phyloP scores from a whole-genome alignment of 2,797 vertebrate species.

The Hozukius guyotensis region DNA sequence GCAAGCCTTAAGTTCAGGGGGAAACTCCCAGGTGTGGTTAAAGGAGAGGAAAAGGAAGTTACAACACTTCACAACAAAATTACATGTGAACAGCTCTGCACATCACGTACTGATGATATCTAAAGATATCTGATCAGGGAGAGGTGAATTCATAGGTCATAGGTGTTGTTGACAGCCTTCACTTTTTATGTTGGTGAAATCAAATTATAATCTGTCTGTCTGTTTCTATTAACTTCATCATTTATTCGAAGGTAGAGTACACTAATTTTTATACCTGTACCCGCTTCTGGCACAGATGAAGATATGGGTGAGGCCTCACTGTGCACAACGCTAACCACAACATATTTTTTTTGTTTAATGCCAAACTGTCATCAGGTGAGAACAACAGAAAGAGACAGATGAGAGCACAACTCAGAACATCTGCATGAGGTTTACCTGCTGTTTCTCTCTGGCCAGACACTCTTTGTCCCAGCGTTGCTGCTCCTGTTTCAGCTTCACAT shows the following conservation, averaged over 20 bases:
- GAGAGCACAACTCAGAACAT: not conserved
- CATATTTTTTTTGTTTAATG: not conserved
- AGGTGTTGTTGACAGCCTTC: not conserved
- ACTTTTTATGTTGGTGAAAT: not conserved
- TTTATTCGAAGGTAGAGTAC: not conserved
- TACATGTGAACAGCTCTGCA: not conserved
- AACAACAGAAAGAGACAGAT: not conserved
- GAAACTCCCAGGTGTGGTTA: not conserved
- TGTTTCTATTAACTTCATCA: not conserved
- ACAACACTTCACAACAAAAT: not conserved
- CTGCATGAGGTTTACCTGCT: constrained; percentile 69
- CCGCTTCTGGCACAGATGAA: not conserved
- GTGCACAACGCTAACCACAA: not conserved
- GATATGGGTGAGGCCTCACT: not conserved
- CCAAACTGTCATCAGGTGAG: not conserved
- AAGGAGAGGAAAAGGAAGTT: constrained; percentile 7
- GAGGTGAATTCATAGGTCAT: not conserved
- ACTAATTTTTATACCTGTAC: not conserved
- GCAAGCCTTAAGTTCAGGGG: not conserved
- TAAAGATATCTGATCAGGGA: not conserved
- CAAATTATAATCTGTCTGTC: not conserved
- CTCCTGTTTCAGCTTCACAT: constrained; percentile 88
- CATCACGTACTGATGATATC: not conserved
- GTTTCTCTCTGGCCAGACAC: constrained; percentile 81
- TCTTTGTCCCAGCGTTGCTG: constrained; percentile 88